Base-by-base conservation (phyloP, 1,140 invertebrate genomes). In the Pogonomyrmex californicus region DNA sequence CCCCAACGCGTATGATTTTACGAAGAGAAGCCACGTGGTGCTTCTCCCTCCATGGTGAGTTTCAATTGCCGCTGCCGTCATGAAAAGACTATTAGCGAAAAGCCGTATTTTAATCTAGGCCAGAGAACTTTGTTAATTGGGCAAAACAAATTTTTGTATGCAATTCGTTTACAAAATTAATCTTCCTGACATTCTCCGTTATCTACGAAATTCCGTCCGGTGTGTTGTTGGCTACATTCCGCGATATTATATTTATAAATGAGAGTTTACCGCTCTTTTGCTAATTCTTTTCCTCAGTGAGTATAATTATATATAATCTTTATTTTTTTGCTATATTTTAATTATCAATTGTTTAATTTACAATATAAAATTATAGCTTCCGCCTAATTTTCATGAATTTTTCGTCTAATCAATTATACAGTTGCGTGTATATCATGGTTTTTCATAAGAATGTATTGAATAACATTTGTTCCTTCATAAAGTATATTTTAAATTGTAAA, bases 71-170 rank as follows among this genome's bases (percentile, higher is more conserved):
- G 23, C 23, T 14, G 51, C 36, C 51, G 17, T 6, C 33, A 2
- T n/a, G 33, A 10, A 23, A 44, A 33, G 14, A 9, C 12, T 30
- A 36, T 23, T 41, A 41, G 36, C 44, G 6, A 68, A 79, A 65
- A 79, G 30, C 12, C 47, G 33, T n/a, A 68, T 68, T 68, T 79
- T 79, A 38, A 79, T 23, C n/a, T 33, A 41, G 23, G 30, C 4
- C 47, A 41, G 44, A 12, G 54, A 38, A 54, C 36, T 4, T 12
- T 10, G n/a, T 68, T 79, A 68, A 79, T 68, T 79, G 38, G 5
- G 14, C 7, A 17, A 4, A n/a, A 38, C 12, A 14, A 66, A 30
- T 66, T 51, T 79, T 66, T 47, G 41, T 6, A 38, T 12, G 33
- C n/a, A 66, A 49, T 41, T 51, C 10, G 14, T 79, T 63, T 47